Evolutionary conservation across 2,797 vertebrate genomes (phyloP), one percentile per base, ranked within the genome.

Genomic region (Diceros bicornis): DNA sequence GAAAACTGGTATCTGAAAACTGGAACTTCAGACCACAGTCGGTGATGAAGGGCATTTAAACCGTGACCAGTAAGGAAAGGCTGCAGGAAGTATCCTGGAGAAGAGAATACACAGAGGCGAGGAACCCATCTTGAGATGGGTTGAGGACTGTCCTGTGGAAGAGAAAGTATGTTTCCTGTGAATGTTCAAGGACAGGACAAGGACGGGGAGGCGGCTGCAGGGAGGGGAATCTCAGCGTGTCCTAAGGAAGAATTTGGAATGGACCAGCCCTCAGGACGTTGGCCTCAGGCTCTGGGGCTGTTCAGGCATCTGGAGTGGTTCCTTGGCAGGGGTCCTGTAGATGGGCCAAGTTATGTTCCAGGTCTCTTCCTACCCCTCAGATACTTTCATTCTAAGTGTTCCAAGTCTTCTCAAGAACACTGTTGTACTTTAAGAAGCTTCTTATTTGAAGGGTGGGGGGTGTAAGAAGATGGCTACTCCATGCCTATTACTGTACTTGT

Each of bases 341-440:
- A 20, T 55, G 47, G 71, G 5, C 34, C 2, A 2, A 41, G 64
- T 84, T 34, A 52, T n/a, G 11, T 83, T 50, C 27, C 32, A 61
- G 50, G 34, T 34, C 18, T 47, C 71, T 57, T 88, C 47, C 59
- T 79, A 4, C 11, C 52, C 52, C 25, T 66, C 81, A 81, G 41
- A 41, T 47, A 25, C 57, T 93, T 82, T 78, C 13, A 2, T 93
- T 85, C 29, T 34, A n/a, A 72, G 27, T 50, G 18, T 62, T 69
- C 57, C 32, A 32, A 1, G 4, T 68, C 64, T 55, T 92, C 69
- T 77, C 9, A 84, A 47, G 84, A 89, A 47, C 9, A 11, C 47
- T 1, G 4, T 47, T 96, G 61, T 62, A 20, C 55, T 94, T 75
- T 83, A 91, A 93, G 86, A 52, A 88, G 71, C 72, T 93, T 88